Percentiles rank a stretch among this genome's conserved stretches.
phyloP scores from a whole-genome alignment of 2,113 vertebrate species.

The Hemibagrus wyckioides region DNA sequence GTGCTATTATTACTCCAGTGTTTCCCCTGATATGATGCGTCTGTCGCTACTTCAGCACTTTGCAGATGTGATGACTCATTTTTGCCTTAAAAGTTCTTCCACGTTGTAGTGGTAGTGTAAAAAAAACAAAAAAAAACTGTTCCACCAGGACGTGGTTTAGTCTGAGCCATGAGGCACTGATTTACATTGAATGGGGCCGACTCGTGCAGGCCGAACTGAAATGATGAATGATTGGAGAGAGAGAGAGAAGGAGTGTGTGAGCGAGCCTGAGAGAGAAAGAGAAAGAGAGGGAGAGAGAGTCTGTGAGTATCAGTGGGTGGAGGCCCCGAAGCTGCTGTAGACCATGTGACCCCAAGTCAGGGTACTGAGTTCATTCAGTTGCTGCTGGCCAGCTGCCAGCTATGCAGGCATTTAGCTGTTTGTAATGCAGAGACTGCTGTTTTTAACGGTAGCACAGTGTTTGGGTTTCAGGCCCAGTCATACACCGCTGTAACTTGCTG shows the following conservation, averaged over 20 bases:
- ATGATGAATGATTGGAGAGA: constrained; percentile 73
- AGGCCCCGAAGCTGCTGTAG: constrained; percentile 61
- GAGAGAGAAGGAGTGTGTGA: constrained; percentile 14
- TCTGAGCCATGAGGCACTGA: constrained; percentile 53
- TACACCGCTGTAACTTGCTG: not conserved
- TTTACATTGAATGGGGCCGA: constrained; percentile 69
- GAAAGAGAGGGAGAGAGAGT: not conserved
- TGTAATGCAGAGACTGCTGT: constrained; percentile 23
- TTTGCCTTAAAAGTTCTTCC: constrained; percentile 23
- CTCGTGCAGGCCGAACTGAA: constrained; percentile 55
- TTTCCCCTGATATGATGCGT: not conserved
- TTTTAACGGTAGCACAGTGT: constrained; percentile 33
- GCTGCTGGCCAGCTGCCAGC: constrained; percentile 63
- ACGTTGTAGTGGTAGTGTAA: constrained; percentile 25
- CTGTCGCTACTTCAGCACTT: not conserved
- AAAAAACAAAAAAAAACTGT: not conserved
- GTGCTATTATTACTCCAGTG: not conserved
- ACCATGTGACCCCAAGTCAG: constrained; percentile 75
- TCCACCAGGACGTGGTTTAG: constrained; percentile 15
- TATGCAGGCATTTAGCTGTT: constrained; percentile 39
- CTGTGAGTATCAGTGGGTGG: constrained; percentile 48
- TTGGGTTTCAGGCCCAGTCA: constrained; percentile 32
- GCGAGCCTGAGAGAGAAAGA: constrained; percentile 46
- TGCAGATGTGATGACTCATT: constrained; percentile 23
- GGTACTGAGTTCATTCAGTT: constrained; percentile 79